phyloP scores from a whole-genome alignment of 2,888 invertebrate genomes.

The Campoletis raptor region DNA sequence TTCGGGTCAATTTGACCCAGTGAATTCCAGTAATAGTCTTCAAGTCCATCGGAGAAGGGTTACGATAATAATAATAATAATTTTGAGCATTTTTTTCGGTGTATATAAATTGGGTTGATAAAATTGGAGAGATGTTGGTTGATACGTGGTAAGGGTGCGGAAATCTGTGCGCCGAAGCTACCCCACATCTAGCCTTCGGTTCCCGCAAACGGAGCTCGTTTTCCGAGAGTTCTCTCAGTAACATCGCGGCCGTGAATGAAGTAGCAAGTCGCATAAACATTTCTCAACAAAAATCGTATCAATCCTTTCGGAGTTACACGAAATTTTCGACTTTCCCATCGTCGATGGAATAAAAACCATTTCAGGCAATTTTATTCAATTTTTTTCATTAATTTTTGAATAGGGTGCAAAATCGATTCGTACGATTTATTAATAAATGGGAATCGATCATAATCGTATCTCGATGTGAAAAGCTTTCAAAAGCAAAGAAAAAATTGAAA shows the following conservation, averaged over 20 bases:
- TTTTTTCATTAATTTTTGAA: background rate
- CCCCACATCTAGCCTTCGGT: constrained; percentile 13
- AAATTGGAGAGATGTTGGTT: constrained; percentile 22
- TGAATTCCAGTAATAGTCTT: no score
- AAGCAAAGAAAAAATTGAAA: background rate
- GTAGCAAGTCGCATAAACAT: constrained; percentile 41
- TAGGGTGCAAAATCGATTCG: background rate
- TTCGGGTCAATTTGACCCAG: no score
- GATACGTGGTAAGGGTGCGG: constrained; percentile 41
- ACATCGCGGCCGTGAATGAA: constrained; percentile 58
- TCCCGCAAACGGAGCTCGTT: constrained; percentile 25
- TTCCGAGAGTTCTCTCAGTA: constrained; percentile 53
- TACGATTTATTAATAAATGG: background rate
- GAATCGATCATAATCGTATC: background rate
- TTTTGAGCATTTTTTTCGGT: background rate
- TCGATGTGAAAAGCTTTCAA: background rate
- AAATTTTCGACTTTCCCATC: background rate
- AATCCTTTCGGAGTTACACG: constrained; percentile 10
- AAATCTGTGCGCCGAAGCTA: constrained; percentile 63
- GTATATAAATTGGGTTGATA: background rate
- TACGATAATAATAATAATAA: background rate
- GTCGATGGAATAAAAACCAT: background rate
- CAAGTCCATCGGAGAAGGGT: background rate
- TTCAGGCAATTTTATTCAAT: background rate
- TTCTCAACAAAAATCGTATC: background rate